Evolutionary conservation across 1,140 invertebrate genomes (phyloP), one percentile per base, ranked within the genome.

Genomic region (Lepidurus apus): DNA sequence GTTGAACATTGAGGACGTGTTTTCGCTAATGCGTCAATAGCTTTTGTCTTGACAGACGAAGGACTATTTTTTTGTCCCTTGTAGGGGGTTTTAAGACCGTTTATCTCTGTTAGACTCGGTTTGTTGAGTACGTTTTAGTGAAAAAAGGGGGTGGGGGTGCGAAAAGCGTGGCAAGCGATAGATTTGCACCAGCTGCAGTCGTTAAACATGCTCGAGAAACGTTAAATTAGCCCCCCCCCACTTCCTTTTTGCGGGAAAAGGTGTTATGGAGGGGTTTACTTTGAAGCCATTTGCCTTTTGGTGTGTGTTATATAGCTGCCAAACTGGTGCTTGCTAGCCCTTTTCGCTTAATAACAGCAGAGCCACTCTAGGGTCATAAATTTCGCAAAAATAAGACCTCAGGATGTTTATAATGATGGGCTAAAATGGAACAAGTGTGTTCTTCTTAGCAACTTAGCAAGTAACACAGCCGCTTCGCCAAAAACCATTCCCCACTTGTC

Each of bases 311-410:
- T 65, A 65, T 65, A 65, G 53, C 53, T 65, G 53, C 53, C 53
- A 65, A 21, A 65, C 3, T 65, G 53, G 53, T 21, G 53, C 53
- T 34, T 65, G 53, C 21, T 65, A 65, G 21, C 53, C 53, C 53
- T 17, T 34, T 26, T 65, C 13, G 53, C 13, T 65, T 65, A 65
- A 65, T 65, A 65, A 65, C 53, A 65, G 53, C 53, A 65, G n/a
- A 65, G 53, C 53, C 53, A 65, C 53, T 65, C 53, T 65, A 7
- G 21, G 21, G 53, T 65, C 53, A 7, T 65, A 65, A 65, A 65
- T 65, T 65, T 65, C n/a, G 53, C 53, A 65, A 65, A 65, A 65
- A 65, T 65, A 65, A 65, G 53, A 65, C 53, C 53, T 65, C 53
- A 65, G 13, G 53, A 13, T 65, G 53, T 65, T 65, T 65, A 65